These are phyloP conservation scores for Propithecus deckenii DNA, from an alignment of 2,797 vertebrate species.

Conservation along the genomic window DNA sequence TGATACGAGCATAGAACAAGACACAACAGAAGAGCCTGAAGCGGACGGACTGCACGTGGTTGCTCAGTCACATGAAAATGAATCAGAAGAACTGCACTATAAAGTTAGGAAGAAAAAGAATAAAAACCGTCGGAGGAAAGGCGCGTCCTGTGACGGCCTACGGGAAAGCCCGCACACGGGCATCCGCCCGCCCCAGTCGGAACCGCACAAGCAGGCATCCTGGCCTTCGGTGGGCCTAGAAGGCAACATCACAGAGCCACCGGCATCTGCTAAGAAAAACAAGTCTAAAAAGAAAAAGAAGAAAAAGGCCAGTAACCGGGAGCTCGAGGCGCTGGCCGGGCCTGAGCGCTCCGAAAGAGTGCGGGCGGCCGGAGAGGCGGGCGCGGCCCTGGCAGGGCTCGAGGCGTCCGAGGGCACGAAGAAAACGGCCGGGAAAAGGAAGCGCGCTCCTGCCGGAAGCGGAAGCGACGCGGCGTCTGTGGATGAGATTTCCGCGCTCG, in stretches of 20 bases:
- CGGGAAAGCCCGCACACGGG: accelerated
- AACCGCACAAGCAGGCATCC: not conserved
- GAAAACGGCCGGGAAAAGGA: slow-evolving; percentile 61
- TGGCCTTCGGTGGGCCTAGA: not conserved
- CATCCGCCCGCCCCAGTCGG: accelerated
- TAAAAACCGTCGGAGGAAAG: not conserved
- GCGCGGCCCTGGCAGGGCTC: accelerated
- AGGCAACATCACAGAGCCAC: accelerated
- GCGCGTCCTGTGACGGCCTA: accelerated
- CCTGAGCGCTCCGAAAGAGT: not conserved
- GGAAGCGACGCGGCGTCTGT: accelerated
- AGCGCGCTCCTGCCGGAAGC: not conserved
- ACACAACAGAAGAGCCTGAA: not conserved
- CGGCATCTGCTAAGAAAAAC: accelerated
- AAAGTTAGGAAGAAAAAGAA: slow-evolving; percentile 27
- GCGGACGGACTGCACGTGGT: accelerated
- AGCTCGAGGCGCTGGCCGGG: accelerated
- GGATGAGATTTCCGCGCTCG: accelerated
- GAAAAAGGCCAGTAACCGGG: accelerated
- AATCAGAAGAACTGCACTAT: accelerated
- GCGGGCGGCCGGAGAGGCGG: accelerated
- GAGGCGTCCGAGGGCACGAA: not conserved
- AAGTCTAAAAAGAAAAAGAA: not conserved
- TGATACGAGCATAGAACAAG: not conserved
- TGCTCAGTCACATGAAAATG: accelerated